These are phyloP conservation scores for Sebastes hubbsi DNA, from an alignment of 2,797 vertebrate genomes.

Conservation along the genomic window DNA sequence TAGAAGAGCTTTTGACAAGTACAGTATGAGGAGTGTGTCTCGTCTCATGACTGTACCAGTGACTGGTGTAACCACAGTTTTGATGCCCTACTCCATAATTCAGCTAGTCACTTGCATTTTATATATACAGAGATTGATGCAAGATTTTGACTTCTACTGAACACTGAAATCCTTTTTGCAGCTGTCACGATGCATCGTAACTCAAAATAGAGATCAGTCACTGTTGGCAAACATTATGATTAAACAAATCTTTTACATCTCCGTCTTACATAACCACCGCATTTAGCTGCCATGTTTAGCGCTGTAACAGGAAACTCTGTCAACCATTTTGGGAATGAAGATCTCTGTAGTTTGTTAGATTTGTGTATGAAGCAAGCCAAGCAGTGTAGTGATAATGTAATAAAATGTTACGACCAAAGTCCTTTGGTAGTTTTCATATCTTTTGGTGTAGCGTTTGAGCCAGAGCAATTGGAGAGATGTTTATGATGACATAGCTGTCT, in stretches of 20 bases:
- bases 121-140: constrained; percentile 32
- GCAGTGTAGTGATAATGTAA: neutral
- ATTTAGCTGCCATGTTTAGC: constrained; percentile 24
- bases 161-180: constrained; percentile 47
- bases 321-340: constrained; percentile 15
- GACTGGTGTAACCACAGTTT: constrained; percentile 24
- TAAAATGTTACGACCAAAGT: neutral
- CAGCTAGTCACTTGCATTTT: constrained; percentile 32
- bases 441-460: neutral
- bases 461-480: neutral
- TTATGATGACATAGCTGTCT: constrained; percentile 6
- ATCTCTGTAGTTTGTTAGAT: neutral
- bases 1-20: constrained; percentile 31
- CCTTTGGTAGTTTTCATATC: neutral
- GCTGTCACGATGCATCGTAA: constrained; percentile 18
- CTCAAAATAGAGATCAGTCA: constrained; percentile 18
- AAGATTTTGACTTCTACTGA: constrained; percentile 21
- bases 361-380: neutral
- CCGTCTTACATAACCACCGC: constrained; percentile 15
- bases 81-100: constrained; percentile 44
- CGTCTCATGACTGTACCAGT: constrained; percentile 23
- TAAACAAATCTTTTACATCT: constrained; percentile 36
- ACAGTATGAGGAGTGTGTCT: constrained; percentile 32
- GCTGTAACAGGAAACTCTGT: neutral
- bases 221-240: constrained; percentile 28